Evolutionary conservation across 2,113 vertebrate species (phyloP).

Genomic region (Ophiodon elongatus): DNA sequence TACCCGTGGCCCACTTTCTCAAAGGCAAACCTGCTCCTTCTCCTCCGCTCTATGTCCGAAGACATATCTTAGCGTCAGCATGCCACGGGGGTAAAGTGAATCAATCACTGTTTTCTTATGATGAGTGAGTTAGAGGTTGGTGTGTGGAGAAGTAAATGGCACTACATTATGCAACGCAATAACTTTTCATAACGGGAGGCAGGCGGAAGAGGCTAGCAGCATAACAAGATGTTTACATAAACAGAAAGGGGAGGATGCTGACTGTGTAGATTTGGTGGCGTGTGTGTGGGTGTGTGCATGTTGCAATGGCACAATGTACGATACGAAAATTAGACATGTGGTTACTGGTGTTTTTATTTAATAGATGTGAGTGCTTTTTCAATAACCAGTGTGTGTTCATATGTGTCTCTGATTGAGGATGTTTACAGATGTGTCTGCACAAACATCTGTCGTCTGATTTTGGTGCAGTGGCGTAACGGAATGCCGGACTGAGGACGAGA

Average conservation of each 20-base stretch:
- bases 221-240: constrained; percentile 68
- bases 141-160: constrained; percentile 64
- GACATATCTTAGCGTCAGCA: constrained; percentile 45
- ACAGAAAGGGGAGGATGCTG: constrained; percentile 71
- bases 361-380: neutral
- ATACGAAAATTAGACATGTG: neutral
- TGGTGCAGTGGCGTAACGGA: constrained; percentile 69
- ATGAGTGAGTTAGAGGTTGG: constrained; percentile 57
- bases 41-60: constrained; percentile 31
- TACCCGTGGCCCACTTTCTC: constrained; percentile 67
- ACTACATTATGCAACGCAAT: constrained; percentile 69
- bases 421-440: constrained; percentile 31
- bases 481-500: constrained; percentile 51
- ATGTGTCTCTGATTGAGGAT: neutral
- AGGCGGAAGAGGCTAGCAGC: constrained; percentile 56
- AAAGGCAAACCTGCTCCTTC: constrained; percentile 48
- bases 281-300: constrained; percentile 25
- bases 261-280: constrained; percentile 51
- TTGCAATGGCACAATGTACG: constrained; percentile 6
- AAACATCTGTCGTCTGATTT: constrained; percentile 35
- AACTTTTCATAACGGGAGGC: constrained; percentile 71
- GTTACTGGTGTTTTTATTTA: neutral
- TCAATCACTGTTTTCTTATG: constrained; percentile 71
- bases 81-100: constrained; percentile 38
- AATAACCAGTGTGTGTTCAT: neutral